Conservation (phyloP, 2,797 vertebrate genomes). For the Hozukius guyotensis region DNA sequence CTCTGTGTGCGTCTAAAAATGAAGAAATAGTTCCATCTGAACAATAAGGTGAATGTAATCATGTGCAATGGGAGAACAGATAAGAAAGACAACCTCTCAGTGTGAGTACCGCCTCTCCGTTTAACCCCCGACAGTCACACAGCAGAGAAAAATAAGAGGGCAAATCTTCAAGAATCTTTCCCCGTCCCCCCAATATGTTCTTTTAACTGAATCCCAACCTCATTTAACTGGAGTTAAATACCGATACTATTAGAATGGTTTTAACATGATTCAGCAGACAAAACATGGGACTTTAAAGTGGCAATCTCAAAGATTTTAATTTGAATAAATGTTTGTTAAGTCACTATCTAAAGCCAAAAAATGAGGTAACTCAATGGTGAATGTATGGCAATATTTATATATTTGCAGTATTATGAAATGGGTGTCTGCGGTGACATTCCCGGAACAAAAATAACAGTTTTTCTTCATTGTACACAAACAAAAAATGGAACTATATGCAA, state of each 20-base stretch:
- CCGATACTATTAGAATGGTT: not conserved
- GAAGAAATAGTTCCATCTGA: slow-evolving; percentile 13
- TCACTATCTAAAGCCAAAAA: too few relatives aligned
- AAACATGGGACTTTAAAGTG: not conserved
- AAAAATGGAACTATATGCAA: too few relatives aligned
- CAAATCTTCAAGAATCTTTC: not conserved
- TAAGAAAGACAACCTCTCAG: not conserved
- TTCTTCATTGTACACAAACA: too few relatives aligned
- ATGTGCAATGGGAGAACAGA: not conserved
- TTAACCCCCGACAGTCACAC: not conserved
- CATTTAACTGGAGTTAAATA: not conserved
- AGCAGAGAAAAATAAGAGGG: not conserved
- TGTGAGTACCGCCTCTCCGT: not conserved
- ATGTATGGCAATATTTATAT: too few relatives aligned
- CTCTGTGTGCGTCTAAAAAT: not conserved
- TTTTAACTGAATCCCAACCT: not conserved
- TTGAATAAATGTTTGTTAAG: too few relatives aligned
- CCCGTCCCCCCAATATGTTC: not conserved
- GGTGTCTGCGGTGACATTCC: too few relatives aligned
- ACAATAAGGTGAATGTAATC: not conserved
- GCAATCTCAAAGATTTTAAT: too few relatives aligned
- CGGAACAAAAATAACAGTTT: too few relatives aligned
- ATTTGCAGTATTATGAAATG: too few relatives aligned
- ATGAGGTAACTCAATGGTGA: too few relatives aligned
- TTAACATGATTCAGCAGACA: not conserved